phyloP scores from a whole-genome alignment of 2,797 vertebrate genomes.

The Gymnoscopelus microlampas region DNA sequence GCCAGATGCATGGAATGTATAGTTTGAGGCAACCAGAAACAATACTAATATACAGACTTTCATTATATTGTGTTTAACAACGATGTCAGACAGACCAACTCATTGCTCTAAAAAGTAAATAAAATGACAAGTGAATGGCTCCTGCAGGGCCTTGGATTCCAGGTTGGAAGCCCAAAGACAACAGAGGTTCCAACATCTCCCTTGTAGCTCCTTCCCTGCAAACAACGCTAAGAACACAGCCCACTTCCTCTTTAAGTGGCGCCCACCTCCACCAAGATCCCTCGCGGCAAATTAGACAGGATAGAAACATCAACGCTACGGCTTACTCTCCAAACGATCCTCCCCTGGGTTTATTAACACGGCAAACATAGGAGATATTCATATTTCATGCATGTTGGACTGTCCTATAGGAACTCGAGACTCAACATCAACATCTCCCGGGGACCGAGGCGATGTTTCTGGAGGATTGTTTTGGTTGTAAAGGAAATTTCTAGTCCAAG shows the following conservation, averaged over 20 bases:
- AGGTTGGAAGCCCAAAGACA: not conserved
- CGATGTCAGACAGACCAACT: too few relatives aligned
- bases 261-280: conserved; percentile 7
- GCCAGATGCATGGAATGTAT: too few relatives aligned
- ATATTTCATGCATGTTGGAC: conserved; percentile 47
- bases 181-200: not conserved
- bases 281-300: conserved; percentile 38
- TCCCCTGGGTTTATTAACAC: conserved; percentile 53
- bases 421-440: conserved; percentile 56
- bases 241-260: conserved; percentile 22
- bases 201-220: conserved; percentile 6
- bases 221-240: conserved; percentile 14
- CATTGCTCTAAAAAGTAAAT: too few relatives aligned
- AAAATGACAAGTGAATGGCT: not conserved
- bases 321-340: conserved; percentile 59
- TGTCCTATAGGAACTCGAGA: conserved; percentile 21
- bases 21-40: too few relatives aligned
- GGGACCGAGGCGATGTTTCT: conserved; percentile 32
- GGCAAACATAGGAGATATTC: conserved; percentile 56
- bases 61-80: too few relatives aligned
- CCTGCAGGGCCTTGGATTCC: not conserved
- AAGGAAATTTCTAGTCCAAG: conserved; percentile 56
- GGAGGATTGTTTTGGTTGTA: conserved; percentile 36
- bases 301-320: not conserved
- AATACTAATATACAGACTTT: too few relatives aligned